Percentiles rank a stretch among this genome's conserved stretches.
Conservation (phyloP, 2,113 vertebrate species). For the Aplodontia rufa region DNA sequence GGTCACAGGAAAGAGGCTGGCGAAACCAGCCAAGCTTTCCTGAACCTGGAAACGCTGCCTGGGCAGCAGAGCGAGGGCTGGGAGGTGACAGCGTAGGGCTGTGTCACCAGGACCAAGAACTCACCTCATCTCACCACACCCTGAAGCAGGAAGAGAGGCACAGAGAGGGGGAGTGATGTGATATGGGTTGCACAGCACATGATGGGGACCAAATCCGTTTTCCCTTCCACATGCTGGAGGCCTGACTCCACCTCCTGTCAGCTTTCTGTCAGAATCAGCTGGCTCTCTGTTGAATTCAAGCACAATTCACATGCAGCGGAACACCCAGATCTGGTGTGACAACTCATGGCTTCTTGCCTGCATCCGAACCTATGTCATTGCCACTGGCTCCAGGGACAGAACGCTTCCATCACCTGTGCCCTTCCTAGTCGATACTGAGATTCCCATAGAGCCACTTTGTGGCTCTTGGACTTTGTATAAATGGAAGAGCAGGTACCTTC, state of each 20-base stretch:
- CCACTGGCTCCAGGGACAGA: not conserved
- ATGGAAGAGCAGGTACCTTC: rapidly evolving
- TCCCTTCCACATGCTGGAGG: rapidly evolving
- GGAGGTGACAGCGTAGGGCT: not conserved
- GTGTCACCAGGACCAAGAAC: not conserved
- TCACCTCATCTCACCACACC: not conserved
- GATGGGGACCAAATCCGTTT: no score
- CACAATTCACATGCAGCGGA: rapidly evolving
- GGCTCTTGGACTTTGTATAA: rapidly evolving
- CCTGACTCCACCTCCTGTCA: rapidly evolving
- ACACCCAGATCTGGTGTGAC: rapidly evolving
- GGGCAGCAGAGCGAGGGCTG: not conserved
- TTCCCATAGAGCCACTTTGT: rapidly evolving
- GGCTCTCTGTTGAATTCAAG: not conserved
- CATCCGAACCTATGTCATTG: not conserved
- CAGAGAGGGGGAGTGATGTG: not conserved
- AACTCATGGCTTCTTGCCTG: rapidly evolving
- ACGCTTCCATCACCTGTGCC: rapidly evolving
- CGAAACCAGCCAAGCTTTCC: no score
- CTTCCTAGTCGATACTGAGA: rapidly evolving
- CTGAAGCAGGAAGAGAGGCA: not conserved
- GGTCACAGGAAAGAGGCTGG: no score
- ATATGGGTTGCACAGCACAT: not conserved
- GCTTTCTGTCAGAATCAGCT: not conserved
- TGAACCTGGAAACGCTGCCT: no score